Evolutionary conservation across 2,888 invertebrate genomes (phyloP).

Genomic region (Helobdella robusta): DNA sequence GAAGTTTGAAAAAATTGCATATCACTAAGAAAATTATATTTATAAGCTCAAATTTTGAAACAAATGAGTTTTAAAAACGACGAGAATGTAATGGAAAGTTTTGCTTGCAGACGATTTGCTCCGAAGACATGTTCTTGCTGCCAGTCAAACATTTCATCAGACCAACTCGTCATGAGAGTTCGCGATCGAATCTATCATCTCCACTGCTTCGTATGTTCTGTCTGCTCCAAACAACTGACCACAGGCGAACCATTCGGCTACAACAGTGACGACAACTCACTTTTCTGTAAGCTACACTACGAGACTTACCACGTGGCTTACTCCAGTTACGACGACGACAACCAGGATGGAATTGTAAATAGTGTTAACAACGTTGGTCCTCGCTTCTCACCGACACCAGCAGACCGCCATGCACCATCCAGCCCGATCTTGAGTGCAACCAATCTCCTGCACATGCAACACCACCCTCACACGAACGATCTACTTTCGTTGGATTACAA

Average conservation of each 20-base stretch:
- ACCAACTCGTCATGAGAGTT: constrained; percentile 82
- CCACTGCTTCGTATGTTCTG: constrained; percentile 76
- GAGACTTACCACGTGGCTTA: constrained; percentile 10
- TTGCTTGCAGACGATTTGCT: constrained; percentile 70
- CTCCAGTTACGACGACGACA: neutral
- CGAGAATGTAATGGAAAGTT: too few species aligned
- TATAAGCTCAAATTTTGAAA: neutral
- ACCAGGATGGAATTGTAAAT: neutral
- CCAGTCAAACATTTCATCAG: constrained; percentile 70
- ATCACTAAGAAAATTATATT: too few species aligned
- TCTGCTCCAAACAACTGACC: constrained; percentile 69
- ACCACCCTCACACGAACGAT: neutral
- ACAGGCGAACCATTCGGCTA: constrained; percentile 79
- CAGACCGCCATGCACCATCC: neutral
- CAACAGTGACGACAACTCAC: constrained; percentile 58
- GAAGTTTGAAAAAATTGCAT: too few species aligned
- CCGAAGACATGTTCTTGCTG: constrained; percentile 76
- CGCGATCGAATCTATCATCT: constrained; percentile 74
- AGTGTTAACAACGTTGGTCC: neutral
- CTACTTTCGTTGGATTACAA: neutral
- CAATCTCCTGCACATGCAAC: neutral
- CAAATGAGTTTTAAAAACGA: neutral
- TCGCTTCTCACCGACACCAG: neutral
- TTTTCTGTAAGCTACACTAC: constrained; percentile 59
- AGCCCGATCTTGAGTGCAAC: too few species aligned